Evolutionary conservation across 2,888 invertebrate genomes (phyloP).

Genomic region (Dicyrtomina minuta): DNA sequence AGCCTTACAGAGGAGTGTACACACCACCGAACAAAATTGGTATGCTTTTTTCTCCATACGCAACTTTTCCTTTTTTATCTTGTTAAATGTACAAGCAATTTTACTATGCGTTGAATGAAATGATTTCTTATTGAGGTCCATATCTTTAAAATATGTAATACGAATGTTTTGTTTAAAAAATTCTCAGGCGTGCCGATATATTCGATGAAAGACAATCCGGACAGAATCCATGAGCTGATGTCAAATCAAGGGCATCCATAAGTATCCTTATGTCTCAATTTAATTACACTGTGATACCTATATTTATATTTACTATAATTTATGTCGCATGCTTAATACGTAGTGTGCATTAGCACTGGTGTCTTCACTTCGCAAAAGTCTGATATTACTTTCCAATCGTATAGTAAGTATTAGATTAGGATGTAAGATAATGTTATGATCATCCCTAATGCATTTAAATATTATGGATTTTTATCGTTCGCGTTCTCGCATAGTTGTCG

Average conservation of each 20-base stretch:
- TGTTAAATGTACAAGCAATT: too few relatives aligned
- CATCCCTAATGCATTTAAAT: too few relatives aligned
- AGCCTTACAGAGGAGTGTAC: conserved; percentile 17
- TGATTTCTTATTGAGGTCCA: too few relatives aligned
- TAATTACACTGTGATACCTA: background rate
- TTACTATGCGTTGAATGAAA: too few relatives aligned
- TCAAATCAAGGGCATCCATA: background rate
- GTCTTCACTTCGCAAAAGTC: too few relatives aligned
- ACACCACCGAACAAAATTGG: conserved; percentile 19
- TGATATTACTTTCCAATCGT: too few relatives aligned
- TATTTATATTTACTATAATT: background rate
- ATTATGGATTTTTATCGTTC: too few relatives aligned
- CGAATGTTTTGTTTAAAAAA: background rate
- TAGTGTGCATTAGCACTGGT: too few relatives aligned
- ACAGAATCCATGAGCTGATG: background rate
- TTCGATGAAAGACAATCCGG: conserved; percentile 13
- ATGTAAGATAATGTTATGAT: too few relatives aligned
- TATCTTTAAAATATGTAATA: background rate
- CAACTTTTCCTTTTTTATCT: too few relatives aligned
- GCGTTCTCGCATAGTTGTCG: too few relatives aligned
- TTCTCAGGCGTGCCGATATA: conserved; percentile 29
- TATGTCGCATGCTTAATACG: background rate
- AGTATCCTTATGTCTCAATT: background rate
- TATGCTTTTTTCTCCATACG: background rate
- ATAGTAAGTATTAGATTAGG: too few relatives aligned